These are phyloP conservation scores for Athalia circularis DNA, from an alignment of 2,888 invertebrate species.

Conservation along the genomic window DNA sequence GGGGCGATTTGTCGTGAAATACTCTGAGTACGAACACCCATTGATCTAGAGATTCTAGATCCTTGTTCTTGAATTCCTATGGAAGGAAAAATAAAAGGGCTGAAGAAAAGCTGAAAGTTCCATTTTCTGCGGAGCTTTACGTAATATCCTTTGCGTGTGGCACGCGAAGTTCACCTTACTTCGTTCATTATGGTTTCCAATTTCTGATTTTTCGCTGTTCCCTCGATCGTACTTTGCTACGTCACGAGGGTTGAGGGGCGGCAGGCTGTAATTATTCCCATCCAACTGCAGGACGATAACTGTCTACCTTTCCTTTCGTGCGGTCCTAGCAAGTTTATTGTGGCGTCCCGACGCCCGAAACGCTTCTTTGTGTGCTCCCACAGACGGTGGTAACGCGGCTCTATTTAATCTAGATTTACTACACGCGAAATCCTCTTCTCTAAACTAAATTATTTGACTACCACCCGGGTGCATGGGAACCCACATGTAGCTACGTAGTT, in stretches of 20 bases:
- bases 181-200: too few species aligned
- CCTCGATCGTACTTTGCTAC: background rate
- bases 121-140: too few species aligned
- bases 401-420: conserved; percentile 40
- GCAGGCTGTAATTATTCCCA: conserved; percentile 14
- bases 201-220: background rate
- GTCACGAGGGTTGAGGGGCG: background rate
- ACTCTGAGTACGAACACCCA: too few species aligned
- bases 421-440: conserved; percentile 9
- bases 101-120: too few species aligned
- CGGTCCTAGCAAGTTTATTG: conserved; percentile 28
- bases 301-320: background rate
- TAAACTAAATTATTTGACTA: conserved; percentile 14
- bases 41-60: too few species aligned
- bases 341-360: background rate
- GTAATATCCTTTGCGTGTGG: too few species aligned
- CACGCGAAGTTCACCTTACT: too few species aligned
- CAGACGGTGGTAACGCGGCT: background rate
- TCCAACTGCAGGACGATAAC: conserved; percentile 4
- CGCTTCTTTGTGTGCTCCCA: conserved; percentile 22
- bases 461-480: too few species aligned
- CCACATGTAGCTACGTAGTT: too few species aligned
- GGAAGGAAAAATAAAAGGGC: too few species aligned
- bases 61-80: too few species aligned
- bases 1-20: too few species aligned